Evolutionary conservation across 2,888 invertebrate genomes (phyloP).

Genomic region (Drosophila formosana): DNA sequence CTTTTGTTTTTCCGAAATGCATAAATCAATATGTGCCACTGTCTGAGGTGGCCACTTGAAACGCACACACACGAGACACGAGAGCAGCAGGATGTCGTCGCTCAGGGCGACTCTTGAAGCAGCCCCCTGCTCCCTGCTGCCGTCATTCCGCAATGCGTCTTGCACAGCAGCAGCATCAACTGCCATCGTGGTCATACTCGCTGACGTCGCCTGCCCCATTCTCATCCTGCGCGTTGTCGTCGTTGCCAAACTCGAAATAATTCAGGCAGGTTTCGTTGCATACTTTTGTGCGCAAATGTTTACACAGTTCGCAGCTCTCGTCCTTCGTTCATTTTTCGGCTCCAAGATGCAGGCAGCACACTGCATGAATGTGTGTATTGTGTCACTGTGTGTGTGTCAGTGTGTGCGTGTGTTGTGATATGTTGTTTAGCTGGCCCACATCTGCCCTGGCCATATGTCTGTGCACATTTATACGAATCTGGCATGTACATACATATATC

Average conservation of each 20-base stretch:
- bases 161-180: not conserved
- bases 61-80: conserved; percentile 13
- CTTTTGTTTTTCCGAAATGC: conserved; percentile 11
- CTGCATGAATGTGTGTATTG: conserved; percentile 10
- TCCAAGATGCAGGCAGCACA: conserved; percentile 54
- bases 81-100: conserved; percentile 40
- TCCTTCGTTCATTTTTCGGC: conserved; percentile 56
- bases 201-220: conserved; percentile 17
- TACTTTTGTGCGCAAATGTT: conserved; percentile 80
- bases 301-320: conserved; percentile 62
- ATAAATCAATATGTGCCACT: conserved; percentile 27
- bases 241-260: conserved; percentile 67
- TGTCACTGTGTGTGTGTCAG: conserved; percentile 15
- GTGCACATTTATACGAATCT: conserved; percentile 39
- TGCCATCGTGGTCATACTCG: conserved; percentile 15
- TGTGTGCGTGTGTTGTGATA: conserved; percentile 23
- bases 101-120: conserved; percentile 31
- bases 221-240: conserved; percentile 25
- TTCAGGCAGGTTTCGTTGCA: conserved; percentile 75
- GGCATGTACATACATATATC: conserved; percentile 12
- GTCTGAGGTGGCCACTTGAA: conserved; percentile 54
- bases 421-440: conserved; percentile 54
- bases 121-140: not conserved
- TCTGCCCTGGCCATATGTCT: conserved; percentile 36
- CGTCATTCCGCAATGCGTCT: conserved; percentile 51